These are phyloP conservation scores for Auanema sp. DNA, from an alignment of 2,888 invertebrate genomes.

Conservation along the genomic window DNA sequence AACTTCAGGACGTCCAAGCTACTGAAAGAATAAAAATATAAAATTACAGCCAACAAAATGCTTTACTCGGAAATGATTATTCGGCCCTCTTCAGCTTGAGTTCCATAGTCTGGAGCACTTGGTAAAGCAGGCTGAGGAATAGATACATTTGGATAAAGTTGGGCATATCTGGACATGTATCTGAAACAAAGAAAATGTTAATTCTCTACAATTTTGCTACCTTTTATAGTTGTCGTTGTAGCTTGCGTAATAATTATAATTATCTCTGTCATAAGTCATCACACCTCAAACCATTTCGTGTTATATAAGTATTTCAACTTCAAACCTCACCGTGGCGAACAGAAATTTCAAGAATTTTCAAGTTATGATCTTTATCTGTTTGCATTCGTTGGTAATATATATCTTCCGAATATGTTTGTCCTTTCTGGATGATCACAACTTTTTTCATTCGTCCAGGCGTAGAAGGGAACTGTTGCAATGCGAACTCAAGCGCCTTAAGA, in stretches of 20 bases:
- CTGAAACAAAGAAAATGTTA: background rate
- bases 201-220: background rate
- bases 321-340: background rate
- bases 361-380: slow-evolving; percentile 14
- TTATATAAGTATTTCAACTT: background rate
- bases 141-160: slow-evolving; percentile 20
- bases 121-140: slow-evolving; percentile 7
- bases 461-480: background rate
- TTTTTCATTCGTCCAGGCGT: slow-evolving; percentile 15
- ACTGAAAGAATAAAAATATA: background rate
- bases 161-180: slow-evolving; percentile 16
- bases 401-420: slow-evolving; percentile 8
- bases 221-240: slow-evolving; percentile 23
- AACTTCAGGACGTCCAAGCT: background rate
- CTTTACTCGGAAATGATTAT: slow-evolving; percentile 14
- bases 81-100: slow-evolving; percentile 12
- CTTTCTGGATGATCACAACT: slow-evolving; percentile 21
- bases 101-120: background rate
- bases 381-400: background rate
- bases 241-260: slow-evolving; percentile 10
- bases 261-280: background rate
- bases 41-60: too few relatives aligned
- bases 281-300: slow-evolving; percentile 1
- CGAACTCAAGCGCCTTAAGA: background rate
- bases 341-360: slow-evolving; percentile 12